Base-by-base conservation (phyloP, 2,888 invertebrate genomes). In the Drosophila borealis region DNA sequence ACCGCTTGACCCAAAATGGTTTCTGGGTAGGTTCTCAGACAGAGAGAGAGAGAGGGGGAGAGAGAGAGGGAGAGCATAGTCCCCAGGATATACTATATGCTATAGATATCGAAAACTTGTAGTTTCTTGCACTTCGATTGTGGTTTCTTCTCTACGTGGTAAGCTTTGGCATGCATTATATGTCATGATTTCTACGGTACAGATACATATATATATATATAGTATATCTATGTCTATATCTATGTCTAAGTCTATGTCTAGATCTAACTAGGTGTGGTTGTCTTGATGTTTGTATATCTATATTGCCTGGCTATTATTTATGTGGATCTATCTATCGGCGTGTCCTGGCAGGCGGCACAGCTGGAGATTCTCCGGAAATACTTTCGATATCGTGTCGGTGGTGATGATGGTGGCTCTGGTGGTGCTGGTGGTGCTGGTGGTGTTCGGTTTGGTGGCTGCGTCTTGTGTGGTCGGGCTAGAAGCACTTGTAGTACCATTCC, bases 121-220 rank as follows among this genome's bases (percentile, higher is more conserved):
- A 84, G 83, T 84, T 84, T 84, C 83, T 89, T 81, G 88, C 88
- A 88, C 88, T 87, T 87, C 81, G 54, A 76, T 57, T 70, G 48
- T 61, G 53, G 33, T 57, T 81, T 78, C 75, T 89, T 50, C 84
- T 89, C 89, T 85, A 86, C 73, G 82, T 88, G 89, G 89, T 84
- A 84, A 91, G 89, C 90, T 90, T 90, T 90, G 90, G 90, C 90
- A 90, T 91, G 89, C 90, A 91, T 90, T 91, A 84, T 86, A 90
- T 91, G 90, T 91, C 90, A 91, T 91, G 89, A 82, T 78, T 74
- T 87, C 78, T 73, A 79, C 74, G 70, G 62, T 70, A 70, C 66
- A 62, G 70, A 66, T 70, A 72, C 66, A 73, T 56, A 50, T 56
- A 48, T 63, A 61, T 57, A 13, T 57, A 53, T 39, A n/a, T 59